Conservation (phyloP, 92 coral and sea anemone species). For the Montipora capitata region DNA sequence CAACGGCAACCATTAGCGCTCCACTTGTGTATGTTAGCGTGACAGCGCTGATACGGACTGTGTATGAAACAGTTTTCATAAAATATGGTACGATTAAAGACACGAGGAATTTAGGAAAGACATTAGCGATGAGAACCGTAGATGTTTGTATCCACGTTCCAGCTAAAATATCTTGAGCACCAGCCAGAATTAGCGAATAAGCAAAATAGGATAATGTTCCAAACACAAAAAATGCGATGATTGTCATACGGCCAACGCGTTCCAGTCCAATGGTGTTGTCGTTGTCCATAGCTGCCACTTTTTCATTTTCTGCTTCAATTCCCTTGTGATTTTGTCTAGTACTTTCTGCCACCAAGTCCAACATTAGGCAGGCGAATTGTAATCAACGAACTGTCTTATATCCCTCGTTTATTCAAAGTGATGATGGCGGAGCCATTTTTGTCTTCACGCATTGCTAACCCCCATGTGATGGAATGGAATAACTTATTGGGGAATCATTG, state of each 20-base stretch:
- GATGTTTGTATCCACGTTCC: slow-evolving; percentile 83
- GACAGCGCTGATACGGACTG: slow-evolving; percentile 60
- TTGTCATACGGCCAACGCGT: slow-evolving; percentile 60
- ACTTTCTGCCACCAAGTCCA: too few species aligned
- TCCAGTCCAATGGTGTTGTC: not conserved
- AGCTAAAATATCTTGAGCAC: slow-evolving; percentile 84
- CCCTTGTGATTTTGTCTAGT: too few species aligned
- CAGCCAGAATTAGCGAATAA: slow-evolving; percentile 64
- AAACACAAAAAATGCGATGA: slow-evolving; percentile 73
- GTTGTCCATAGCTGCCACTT: too few species aligned
- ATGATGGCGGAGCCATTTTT: too few species aligned
- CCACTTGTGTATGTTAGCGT: slow-evolving; percentile 56
- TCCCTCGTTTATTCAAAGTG: too few species aligned
- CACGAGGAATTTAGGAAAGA: slow-evolving; percentile 69
- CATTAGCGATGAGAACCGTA: slow-evolving; percentile 67
- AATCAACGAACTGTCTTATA: too few species aligned
- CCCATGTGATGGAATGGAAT: too few species aligned
- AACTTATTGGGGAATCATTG: too few species aligned
- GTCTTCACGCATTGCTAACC: too few species aligned
- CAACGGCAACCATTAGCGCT: slow-evolving; percentile 64
- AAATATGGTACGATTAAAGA: slow-evolving; percentile 80
- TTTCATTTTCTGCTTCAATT: too few species aligned
- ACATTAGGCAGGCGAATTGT: too few species aligned
- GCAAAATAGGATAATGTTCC: slow-evolving; percentile 43
- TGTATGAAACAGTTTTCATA: slow-evolving; percentile 75